A percentile compares a stretch with the other conserved stretches of the same genome.
phyloP scores from a whole-genome alignment of 2,797 vertebrate genomes.

The Epinephelus malabaricus region DNA sequence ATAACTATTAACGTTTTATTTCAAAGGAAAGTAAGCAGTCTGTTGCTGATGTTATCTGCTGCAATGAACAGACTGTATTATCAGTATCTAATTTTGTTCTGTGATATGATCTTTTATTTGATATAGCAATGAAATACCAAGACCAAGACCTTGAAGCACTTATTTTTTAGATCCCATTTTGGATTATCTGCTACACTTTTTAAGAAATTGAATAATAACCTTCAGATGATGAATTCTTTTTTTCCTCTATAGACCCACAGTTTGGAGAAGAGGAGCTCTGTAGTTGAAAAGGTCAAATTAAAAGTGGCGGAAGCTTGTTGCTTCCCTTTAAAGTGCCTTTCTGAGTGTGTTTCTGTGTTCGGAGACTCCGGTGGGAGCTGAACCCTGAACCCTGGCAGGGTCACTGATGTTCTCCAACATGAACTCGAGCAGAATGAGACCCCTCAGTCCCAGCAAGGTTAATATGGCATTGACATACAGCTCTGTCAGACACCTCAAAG shows the following conservation, averaged over 20 bases:
- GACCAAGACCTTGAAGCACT: neutral
- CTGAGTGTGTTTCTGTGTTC: conserved; percentile 77
- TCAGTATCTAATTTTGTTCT: neutral
- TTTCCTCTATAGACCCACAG: neutral
- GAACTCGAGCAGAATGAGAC: conserved; percentile 66
- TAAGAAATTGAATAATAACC: neutral
- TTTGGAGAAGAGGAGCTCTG: neutral
- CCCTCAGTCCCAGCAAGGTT: neutral
- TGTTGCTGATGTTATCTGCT: neutral
- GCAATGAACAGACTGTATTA: neutral
- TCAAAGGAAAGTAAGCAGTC: neutral
- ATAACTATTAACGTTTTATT: neutral
- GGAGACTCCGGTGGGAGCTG: conserved; percentile 59
- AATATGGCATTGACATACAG: conserved; percentile 37
- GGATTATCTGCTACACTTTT: neutral
- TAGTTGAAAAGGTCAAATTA: conserved; percentile 48
- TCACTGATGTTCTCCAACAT: conserved; percentile 35
- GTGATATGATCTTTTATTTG: conserved; percentile 11
- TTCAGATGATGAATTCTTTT: neutral
- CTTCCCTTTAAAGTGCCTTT: conserved; percentile 49
- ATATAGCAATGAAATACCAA: neutral
- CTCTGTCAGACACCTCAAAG: conserved; percentile 21
- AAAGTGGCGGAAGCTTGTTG: conserved; percentile 47
- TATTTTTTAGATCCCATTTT: neutral
- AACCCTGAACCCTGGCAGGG: conserved; percentile 61